Evolutionary conservation across 2,888 invertebrate genomes (phyloP).

Genomic region (Lasioglossum marginatum): DNA sequence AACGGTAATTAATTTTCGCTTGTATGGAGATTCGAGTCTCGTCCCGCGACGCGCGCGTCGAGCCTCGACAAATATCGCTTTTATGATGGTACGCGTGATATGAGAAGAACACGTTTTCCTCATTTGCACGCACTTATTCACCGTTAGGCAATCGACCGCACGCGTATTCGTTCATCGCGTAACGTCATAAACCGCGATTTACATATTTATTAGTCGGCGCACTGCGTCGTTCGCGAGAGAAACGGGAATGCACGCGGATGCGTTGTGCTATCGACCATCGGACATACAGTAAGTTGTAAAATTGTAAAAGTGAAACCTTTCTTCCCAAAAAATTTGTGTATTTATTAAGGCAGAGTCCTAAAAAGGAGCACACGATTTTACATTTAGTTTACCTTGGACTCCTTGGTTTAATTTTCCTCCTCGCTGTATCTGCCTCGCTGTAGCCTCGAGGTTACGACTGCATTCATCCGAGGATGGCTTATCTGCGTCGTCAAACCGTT

Average conservation of each 20-base stretch:
- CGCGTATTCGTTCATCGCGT: background rate
- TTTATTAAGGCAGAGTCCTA: background rate
- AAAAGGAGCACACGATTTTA: no score
- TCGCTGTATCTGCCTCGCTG: background rate
- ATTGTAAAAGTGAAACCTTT: no score
- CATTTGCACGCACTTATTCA: constrained; percentile 20
- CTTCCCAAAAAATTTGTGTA: no score
- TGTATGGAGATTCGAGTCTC: constrained; percentile 2
- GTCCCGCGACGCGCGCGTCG: background rate
- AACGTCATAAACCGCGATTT: background rate
- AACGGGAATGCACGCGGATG: constrained; percentile 23
- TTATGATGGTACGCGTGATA: background rate
- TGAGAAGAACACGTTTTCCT: background rate
- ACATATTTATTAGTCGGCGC: constrained; percentile 13
- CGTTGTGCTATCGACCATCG: background rate
- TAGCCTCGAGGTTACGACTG: constrained; percentile 4
- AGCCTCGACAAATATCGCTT: constrained; percentile 8
- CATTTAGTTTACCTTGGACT: background rate
- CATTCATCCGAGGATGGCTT: constrained; percentile 36
- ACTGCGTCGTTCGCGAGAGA: background rate
- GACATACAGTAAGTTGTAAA: background rate
- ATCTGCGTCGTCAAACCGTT: constrained; percentile 44
- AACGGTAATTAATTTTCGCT: constrained; percentile 23
- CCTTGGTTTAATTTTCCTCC: background rate
- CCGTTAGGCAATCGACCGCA: constrained; percentile 7